phyloP scores from a whole-genome alignment of 2,888 invertebrate genomes.

The Apamea anceps region DNA sequence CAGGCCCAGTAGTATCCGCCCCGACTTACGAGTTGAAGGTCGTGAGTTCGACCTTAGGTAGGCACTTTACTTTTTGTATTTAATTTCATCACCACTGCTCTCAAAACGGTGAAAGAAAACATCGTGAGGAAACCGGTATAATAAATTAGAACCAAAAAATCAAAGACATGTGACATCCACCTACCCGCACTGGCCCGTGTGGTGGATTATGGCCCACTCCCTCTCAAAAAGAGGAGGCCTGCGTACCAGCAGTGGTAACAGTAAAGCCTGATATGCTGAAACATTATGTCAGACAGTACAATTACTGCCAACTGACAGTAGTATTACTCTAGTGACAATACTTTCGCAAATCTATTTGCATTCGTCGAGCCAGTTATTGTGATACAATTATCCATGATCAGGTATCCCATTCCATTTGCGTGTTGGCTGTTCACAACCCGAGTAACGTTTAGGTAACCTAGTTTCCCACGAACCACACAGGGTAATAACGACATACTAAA shows the following conservation, averaged over 20 bases:
- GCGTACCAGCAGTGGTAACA: too few relatives aligned
- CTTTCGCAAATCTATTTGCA: not conserved
- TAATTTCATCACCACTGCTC: not conserved
- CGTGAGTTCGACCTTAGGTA: too few relatives aligned
- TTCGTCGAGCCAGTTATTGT: not conserved
- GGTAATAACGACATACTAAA: not conserved
- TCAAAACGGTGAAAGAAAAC: not conserved
- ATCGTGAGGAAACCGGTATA: too few relatives aligned
- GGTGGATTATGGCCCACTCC: too few relatives aligned
- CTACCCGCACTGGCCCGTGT: not conserved
- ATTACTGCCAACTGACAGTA: not conserved
- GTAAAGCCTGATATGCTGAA: too few relatives aligned
- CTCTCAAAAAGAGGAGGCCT: not conserved
- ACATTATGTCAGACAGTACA: not conserved
- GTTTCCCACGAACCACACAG: slow-evolving; percentile 17
- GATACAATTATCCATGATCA: not conserved
- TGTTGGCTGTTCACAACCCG: not conserved
- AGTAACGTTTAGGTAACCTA: slow-evolving; percentile 29
- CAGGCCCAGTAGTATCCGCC: too few relatives aligned
- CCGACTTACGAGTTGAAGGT: too few relatives aligned
- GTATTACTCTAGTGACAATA: not conserved
- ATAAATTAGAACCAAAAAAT: too few relatives aligned
- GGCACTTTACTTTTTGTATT: too few relatives aligned
- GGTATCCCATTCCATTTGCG: not conserved
- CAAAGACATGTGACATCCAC: too few relatives aligned